Conservation (phyloP, 2,797 vertebrate genomes). For the Enteromius anoplus region DNA sequence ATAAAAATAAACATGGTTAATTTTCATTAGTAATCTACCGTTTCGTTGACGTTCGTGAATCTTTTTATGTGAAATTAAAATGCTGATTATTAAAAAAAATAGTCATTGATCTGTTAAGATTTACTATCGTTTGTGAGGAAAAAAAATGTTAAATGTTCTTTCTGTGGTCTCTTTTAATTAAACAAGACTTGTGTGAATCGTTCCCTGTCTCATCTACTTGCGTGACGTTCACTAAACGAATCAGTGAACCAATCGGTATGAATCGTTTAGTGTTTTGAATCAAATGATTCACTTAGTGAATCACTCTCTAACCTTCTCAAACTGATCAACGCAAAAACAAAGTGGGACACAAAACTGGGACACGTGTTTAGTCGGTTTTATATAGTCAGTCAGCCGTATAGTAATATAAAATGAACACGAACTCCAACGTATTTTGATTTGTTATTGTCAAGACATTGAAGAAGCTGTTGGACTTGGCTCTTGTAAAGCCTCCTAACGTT, state of each 20-base stretch:
- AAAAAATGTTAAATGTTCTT: not conserved
- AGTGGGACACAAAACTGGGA: too few relatives aligned
- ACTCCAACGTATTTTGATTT: not conserved
- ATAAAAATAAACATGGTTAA: not conserved
- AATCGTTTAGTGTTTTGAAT: not conserved
- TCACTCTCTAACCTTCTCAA: not conserved
- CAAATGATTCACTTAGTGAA: not conserved
- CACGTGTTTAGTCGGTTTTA: not conserved
- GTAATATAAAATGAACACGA: not conserved
- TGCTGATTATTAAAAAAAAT: not conserved
- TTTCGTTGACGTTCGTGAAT: not conserved
- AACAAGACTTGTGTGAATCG: not conserved
- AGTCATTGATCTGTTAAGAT: not conserved
- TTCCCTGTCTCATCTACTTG: not conserved
- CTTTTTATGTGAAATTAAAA: not conserved
- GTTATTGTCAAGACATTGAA: conserved; percentile 14
- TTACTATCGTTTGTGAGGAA: not conserved
- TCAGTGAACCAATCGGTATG: not conserved
- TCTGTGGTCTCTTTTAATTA: not conserved
- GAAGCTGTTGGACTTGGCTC: conserved; percentile 1
- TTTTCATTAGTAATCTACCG: too few relatives aligned
- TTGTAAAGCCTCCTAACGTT: not conserved
- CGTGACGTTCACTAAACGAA: not conserved
- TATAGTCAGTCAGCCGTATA: not conserved
- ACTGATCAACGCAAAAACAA: not conserved